Evolutionary conservation across 2,797 vertebrate species (phyloP).

Genomic region (Rousettus madagascariensis): DNA sequence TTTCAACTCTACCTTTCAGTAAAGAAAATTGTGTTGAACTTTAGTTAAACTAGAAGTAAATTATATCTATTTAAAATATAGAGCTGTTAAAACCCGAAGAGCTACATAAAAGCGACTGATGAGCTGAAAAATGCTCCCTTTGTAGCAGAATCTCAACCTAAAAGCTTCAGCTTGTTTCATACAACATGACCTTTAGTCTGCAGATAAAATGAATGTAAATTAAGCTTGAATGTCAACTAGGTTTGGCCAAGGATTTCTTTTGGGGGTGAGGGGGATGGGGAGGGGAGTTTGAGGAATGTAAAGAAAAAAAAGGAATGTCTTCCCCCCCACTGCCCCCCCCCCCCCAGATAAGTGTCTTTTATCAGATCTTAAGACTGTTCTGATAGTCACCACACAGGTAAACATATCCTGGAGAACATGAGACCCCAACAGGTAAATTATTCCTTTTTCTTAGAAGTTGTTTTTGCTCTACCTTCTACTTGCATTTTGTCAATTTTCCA

Average conservation of each 20-base stretch:
- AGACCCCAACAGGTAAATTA: not conserved
- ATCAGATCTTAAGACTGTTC: not conserved
- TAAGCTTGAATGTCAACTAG: conserved; percentile 72
- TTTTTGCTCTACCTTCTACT: not conserved
- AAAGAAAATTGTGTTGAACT: conserved; percentile 69
- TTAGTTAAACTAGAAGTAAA: conserved; percentile 67
- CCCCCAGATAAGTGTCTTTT: not conserved
- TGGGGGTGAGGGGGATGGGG: not conserved
- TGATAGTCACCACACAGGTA: not conserved
- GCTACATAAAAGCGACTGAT: conserved; percentile 69
- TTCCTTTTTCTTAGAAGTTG: not conserved
- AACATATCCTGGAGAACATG: not conserved
- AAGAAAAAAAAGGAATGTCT: not conserved
- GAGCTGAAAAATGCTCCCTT: conserved; percentile 64
- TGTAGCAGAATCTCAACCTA: conserved; percentile 54
- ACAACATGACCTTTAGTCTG: conserved; percentile 68
- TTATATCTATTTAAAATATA: conserved; percentile 66
- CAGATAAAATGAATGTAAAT: conserved; percentile 76
- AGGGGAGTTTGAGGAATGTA: conserved; percentile 38
- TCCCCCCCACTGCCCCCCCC: too few relatives aligned
- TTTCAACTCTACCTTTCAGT: conserved; percentile 63
- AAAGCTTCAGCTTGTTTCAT: conserved; percentile 66
- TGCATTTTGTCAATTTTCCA: conserved; percentile 8
- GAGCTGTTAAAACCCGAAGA: conserved; percentile 62
- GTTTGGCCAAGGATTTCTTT: conserved; percentile 62